Evolutionary conservation across 2,888 invertebrate species (phyloP).

Genomic region (Epicampocera succincta): DNA sequence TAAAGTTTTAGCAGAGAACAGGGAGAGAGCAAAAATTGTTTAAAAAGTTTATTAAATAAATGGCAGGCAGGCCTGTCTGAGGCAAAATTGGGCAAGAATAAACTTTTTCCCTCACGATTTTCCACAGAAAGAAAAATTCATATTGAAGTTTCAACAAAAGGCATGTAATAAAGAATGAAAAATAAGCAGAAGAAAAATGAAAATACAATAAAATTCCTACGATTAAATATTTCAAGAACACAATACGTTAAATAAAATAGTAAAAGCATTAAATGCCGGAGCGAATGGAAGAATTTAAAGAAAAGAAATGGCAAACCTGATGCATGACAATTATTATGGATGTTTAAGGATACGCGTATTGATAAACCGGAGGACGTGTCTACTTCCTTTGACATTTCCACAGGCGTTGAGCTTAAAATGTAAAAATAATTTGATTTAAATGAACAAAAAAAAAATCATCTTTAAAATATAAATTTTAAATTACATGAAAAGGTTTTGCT

Average conservation of each 20-base stretch:
- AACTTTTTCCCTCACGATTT: neutral
- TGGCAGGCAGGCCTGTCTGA: slow-evolving; percentile 37
- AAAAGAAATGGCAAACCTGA: neutral
- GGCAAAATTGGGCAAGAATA: slow-evolving; percentile 6
- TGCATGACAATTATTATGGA: neutral
- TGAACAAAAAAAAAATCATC: too few species aligned
- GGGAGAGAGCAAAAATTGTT: slow-evolving; percentile 10
- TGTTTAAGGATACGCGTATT: too few species aligned
- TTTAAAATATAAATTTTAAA: too few species aligned
- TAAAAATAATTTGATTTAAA: slow-evolving; percentile 12
- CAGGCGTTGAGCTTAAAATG: neutral
- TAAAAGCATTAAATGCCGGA: neutral
- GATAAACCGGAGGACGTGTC: too few species aligned
- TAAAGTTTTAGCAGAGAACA: slow-evolving; percentile 29
- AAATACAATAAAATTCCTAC: neutral
- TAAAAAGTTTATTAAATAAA: slow-evolving; percentile 51
- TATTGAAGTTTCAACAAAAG: slow-evolving; percentile 28
- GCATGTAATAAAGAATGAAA: neutral
- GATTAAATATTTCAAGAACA: slow-evolving; percentile 32
- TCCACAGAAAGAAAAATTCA: neutral
- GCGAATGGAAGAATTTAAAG: neutral
- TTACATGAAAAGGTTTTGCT: too few species aligned
- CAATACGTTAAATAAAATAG: slow-evolving; percentile 11
- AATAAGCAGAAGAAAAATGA: neutral
- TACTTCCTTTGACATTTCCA: too few species aligned